These are phyloP conservation scores for Geotrypetes seraphini DNA, from an alignment of 2,797 vertebrate species.

Conservation along the genomic window DNA sequence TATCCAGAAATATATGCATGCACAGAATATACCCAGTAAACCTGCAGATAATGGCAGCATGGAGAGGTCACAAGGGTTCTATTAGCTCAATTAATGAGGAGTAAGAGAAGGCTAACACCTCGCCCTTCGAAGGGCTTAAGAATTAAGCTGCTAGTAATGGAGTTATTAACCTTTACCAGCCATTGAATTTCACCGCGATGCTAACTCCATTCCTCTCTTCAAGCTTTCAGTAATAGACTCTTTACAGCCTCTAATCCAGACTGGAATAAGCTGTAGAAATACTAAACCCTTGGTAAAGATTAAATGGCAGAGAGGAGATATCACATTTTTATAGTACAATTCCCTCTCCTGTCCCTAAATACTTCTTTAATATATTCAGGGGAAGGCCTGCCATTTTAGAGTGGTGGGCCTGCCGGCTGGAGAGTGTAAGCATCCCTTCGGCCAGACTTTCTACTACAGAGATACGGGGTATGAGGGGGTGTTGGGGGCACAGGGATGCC, in stretches of 20 bases:
- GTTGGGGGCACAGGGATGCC: too few relatives aligned
- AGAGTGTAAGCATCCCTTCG: too few relatives aligned
- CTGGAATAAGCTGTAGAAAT: conserved; percentile 46
- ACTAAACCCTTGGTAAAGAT: conserved; percentile 35
- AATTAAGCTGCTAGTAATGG: conserved; percentile 86
- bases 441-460: too few relatives aligned
- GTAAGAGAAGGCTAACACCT: conserved; percentile 84
- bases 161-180: conserved; percentile 93
- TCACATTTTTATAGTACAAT: conserved; percentile 9
- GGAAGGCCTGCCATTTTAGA: too few relatives aligned
- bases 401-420: too few relatives aligned
- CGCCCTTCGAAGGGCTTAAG: conserved; percentile 77
- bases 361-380: neutral
- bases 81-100: conserved; percentile 98
- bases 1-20: too few relatives aligned
- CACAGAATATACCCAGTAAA: conserved; percentile 56
- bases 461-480: too few relatives aligned
- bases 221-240: conserved; percentile 67
- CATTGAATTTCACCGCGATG: conserved; percentile 44
- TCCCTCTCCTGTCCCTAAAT: conserved; percentile 6
- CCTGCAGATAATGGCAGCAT: conserved; percentile 53
- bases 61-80: conserved; percentile 77
- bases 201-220: conserved; percentile 58
- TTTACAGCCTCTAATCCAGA: conserved; percentile 65
- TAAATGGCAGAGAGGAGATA: conserved; percentile 6